Conservation (phyloP, 2,797 vertebrate genomes). For the Syngnathus rostellatus region DNA sequence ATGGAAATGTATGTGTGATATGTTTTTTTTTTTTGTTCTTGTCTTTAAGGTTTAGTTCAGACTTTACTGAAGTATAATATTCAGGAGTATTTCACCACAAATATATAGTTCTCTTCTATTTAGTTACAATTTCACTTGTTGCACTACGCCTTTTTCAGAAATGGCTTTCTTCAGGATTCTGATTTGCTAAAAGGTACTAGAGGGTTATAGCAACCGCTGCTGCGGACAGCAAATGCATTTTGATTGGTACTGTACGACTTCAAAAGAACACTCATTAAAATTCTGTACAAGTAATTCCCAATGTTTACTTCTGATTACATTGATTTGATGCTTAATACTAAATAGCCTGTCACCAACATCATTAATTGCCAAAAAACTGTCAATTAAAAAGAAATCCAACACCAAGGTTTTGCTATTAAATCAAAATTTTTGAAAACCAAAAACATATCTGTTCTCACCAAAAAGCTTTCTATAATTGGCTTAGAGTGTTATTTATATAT, state of each 20-base stretch:
- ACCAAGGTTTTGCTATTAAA: not conserved
- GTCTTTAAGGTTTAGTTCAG: not conserved
- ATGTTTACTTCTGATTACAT: not conserved
- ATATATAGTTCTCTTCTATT: no score
- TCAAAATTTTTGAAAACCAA: not conserved
- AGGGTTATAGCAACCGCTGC: not conserved
- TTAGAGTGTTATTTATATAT: conserved; percentile 30
- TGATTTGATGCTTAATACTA: not conserved
- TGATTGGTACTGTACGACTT: not conserved
- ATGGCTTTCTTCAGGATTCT: not conserved
- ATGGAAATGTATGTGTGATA: not conserved
- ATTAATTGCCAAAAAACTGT: not conserved
- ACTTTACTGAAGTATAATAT: not conserved
- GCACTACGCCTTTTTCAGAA: not conserved
- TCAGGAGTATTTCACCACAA: not conserved
- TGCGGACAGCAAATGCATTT: not conserved
- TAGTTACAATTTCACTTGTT: not conserved
- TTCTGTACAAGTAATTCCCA: not conserved
- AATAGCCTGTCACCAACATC: not conserved
- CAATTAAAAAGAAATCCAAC: not conserved
- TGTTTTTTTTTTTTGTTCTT: not conserved
- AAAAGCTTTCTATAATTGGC: conserved; percentile 27
- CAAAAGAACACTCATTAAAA: not conserved
- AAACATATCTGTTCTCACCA: conserved; percentile 15
- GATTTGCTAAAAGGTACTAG: not conserved